Conservation (phyloP, 1,140 invertebrate genomes). For the Palaemon carinicauda region DNA sequence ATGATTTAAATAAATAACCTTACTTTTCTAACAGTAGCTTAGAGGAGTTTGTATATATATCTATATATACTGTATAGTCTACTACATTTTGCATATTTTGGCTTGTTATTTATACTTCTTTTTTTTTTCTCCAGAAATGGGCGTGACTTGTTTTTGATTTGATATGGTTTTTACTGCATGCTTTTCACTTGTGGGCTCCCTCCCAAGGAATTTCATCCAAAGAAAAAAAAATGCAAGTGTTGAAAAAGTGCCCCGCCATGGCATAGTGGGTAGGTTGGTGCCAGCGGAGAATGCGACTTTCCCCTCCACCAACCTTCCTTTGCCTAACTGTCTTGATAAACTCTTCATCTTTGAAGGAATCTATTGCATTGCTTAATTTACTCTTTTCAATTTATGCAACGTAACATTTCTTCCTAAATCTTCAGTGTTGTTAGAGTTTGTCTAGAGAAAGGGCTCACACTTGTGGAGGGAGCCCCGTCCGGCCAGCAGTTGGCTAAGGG, state of each 20-base stretch:
- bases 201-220: neutral
- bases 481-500: neutral
- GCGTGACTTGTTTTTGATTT: neutral
- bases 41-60: neutral
- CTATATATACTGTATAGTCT: neutral
- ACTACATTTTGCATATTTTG: constrained; percentile 4
- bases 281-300: too few relatives aligned
- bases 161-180: constrained; percentile 29
- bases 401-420: neutral
- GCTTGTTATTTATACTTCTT: neutral
- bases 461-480: neutral
- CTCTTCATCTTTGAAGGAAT: neutral
- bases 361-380: constrained; percentile 10
- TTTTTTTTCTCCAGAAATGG: constrained; percentile 5
- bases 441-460: neutral
- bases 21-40: neutral
- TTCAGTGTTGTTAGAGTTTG: too few relatives aligned
- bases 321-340: too few relatives aligned
- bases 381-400: neutral
- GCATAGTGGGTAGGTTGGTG: neutral
- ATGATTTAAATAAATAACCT: neutral
- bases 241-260: neutral
- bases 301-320: too few relatives aligned
- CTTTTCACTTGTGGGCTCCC: constrained; percentile 54
- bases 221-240: too few relatives aligned